Evolutionary conservation across 2,888 invertebrate species (phyloP), one percentile per base, ranked within the genome.

Genomic region (Agrotis ipsilon): DNA sequence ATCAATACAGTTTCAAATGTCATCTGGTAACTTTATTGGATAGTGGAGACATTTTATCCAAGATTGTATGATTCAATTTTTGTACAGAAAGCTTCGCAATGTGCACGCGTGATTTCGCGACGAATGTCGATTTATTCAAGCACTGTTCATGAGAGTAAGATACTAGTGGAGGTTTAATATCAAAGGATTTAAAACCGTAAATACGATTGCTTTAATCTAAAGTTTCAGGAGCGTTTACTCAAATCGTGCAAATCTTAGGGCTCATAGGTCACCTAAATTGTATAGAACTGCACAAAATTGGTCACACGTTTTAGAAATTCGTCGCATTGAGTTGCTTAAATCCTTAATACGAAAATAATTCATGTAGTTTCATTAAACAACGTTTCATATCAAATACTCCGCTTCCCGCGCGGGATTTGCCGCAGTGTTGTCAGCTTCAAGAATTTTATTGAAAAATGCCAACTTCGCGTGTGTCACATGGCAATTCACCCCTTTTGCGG

Each of bases 101-200:
- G 52, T 9, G 9, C 18, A 27, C 18, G 9, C 52, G 24, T 27
- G 24, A 52, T 52, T 18, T 18, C 16, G 16, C 24, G 18, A 9
- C 18, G 18, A 39, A 39, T 52, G 52, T 52, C 24, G 51, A 21
- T 51, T 51, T 24, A 14, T 51, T 16, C 51, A 51, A 52, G 9
- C 24, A 4, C 2, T 52, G 0, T 18, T 4, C 24, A 16, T 27
- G 52, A 18, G 18, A 52, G 24, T 24, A 1, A 18, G 24, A 24
- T 52, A 52, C 24, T 24, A 24, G 32, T 32, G 39, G 39, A 24
- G 52, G 16, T 52, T 16, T 52, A 18, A 18, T 52, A 7, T 9
- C 16, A 24, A 52, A 52, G 52, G 52, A 52, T 52, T 52, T 24
- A 19, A 24, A 24, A 52, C 52, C 24, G 52, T 52, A 52, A 24